These are phyloP conservation scores for Cheilosia grossa DNA, from an alignment of 2,888 invertebrate genomes.

Conservation along the genomic window DNA sequence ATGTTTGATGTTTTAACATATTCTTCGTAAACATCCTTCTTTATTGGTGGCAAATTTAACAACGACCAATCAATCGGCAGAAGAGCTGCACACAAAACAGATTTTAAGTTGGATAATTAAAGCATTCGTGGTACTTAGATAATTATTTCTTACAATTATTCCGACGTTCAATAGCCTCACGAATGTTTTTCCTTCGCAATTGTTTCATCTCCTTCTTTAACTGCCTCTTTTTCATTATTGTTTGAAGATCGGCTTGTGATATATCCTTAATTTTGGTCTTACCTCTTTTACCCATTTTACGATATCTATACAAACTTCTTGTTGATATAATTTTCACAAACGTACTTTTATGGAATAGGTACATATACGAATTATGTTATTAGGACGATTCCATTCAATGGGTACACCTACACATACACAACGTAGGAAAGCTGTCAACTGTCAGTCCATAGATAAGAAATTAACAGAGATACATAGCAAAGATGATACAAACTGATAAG, in stretches of 20 bases:
- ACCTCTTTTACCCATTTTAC: background rate
- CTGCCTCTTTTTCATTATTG: background rate
- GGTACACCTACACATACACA: background rate
- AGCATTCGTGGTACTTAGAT: background rate
- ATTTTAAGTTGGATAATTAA: background rate
- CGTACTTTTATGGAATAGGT: too few relatives aligned
- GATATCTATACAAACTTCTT: background rate
- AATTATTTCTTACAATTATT: background rate
- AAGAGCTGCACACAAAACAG: constrained; percentile 11
- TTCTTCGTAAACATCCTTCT: constrained; percentile 91
- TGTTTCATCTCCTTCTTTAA: background rate
- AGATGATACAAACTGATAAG: too few relatives aligned
- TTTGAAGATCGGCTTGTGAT: background rate
- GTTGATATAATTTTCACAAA: background rate
- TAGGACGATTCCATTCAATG: too few relatives aligned
- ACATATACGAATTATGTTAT: background rate
- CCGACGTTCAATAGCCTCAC: background rate
- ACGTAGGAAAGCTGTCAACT: too few relatives aligned
- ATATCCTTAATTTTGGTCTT: background rate
- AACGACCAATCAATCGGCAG: constrained; percentile 83
- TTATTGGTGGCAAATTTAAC: constrained; percentile 86
- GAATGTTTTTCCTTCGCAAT: background rate
- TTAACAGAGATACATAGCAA: too few relatives aligned
- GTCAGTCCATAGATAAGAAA: too few relatives aligned
- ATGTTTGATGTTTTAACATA: constrained; percentile 85